phyloP scores from a whole-genome alignment of 2,113 vertebrate genomes.

The Myanophis thanlyinensis region DNA sequence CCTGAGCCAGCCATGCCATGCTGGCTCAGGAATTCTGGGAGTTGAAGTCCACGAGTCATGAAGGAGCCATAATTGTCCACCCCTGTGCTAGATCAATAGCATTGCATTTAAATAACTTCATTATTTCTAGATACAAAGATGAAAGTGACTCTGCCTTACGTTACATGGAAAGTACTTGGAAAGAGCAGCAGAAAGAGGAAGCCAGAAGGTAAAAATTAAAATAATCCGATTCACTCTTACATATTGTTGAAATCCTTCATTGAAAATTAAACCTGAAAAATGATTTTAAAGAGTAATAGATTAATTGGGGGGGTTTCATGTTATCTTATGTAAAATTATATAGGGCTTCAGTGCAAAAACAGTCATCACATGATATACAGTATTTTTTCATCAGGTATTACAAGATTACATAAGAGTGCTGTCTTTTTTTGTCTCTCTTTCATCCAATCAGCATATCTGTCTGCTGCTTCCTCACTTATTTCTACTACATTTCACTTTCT shows the following conservation, averaged over 20 bases:
- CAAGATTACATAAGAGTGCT: neutral
- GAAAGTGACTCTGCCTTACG: conserved; percentile 98
- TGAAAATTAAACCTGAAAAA: neutral
- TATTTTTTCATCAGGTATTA: neutral
- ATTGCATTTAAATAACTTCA: conserved; percentile 32
- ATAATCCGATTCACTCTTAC: neutral
- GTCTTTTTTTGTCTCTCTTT: neutral
- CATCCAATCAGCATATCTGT: neutral
- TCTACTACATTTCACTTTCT: neutral
- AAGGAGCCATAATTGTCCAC: no score
- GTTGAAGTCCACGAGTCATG: no score
- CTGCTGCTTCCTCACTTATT: neutral
- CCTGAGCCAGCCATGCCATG: no score
- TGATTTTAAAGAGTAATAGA: neutral
- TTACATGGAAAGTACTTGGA: conserved; percentile 98
- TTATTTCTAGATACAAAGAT: conserved; percentile 85
- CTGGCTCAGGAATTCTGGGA: no score
- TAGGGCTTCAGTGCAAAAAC: neutral
- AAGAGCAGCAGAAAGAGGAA: conserved; percentile 95
- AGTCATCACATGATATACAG: neutral
- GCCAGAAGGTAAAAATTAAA: conserved; percentile 83
- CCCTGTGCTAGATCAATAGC: neutral
- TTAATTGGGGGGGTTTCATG: neutral
- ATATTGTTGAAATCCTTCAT: neutral
- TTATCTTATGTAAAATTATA: neutral